Conservation (phyloP, 2,888 invertebrate genomes). For the Cephus nigrinus region DNA sequence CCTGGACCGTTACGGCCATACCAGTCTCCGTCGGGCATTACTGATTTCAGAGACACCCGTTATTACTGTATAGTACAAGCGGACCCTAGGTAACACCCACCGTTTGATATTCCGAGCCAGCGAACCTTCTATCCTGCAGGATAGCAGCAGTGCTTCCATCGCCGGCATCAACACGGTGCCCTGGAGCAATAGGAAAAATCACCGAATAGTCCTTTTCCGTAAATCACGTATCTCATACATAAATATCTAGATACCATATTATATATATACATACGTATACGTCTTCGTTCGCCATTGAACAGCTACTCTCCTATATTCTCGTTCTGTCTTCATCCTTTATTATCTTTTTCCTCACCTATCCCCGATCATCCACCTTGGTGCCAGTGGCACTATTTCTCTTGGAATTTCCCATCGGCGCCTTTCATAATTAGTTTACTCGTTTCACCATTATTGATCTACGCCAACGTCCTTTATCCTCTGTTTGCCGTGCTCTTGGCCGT, state of each 20-base stretch:
- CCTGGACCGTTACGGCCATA: neutral
- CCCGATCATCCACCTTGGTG: neutral
- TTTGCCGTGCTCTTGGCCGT: neutral
- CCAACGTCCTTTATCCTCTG: neutral
- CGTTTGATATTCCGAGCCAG: conserved; percentile 10
- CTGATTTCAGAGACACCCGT: neutral
- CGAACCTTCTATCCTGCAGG: neutral
- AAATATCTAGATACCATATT: neutral
- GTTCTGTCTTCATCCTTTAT: neutral
- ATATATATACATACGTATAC: neutral
- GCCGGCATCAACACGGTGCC: neutral
- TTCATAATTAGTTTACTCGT: neutral
- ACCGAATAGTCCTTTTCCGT: neutral
- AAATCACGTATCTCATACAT: neutral
- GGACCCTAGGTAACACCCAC: neutral
- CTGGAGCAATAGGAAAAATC: neutral
- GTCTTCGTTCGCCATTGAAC: neutral
- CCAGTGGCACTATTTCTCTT: neutral
- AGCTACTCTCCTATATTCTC: neutral
- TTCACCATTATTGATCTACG: neutral
- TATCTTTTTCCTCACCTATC: neutral
- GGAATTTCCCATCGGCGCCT: neutral
- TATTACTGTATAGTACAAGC: neutral
- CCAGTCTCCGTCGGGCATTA: neutral
- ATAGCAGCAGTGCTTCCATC: conserved; percentile 2